These are phyloP conservation scores for Trididemnum clinides DNA, from an alignment of 23 tunicate species.

Conservation along the genomic window DNA sequence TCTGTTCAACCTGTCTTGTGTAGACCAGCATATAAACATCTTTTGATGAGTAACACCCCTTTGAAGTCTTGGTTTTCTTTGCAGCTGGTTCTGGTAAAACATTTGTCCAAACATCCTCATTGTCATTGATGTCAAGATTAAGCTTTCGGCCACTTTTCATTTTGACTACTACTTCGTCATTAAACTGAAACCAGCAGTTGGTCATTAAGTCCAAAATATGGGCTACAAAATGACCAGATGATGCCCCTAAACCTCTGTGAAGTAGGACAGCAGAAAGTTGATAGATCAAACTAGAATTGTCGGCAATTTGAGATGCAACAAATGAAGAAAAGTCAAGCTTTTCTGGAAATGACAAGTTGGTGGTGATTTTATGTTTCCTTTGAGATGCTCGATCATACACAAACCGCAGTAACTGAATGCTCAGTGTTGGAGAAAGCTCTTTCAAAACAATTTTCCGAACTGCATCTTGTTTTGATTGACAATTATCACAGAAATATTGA, in stretches of 20 bases:
- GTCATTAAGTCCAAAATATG: slow-evolving; percentile 57
- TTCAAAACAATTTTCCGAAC: slow-evolving; percentile 65
- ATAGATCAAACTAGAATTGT: slow-evolving; percentile 11
- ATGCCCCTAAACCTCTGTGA: slow-evolving; percentile 85
- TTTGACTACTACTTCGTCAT: slow-evolving; percentile 78
- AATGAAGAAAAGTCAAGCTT: slow-evolving; percentile 58
- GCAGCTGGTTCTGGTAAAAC: slow-evolving; percentile 13
- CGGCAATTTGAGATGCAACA: not conserved
- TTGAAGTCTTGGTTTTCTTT: slow-evolving; percentile 49
- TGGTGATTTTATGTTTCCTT: slow-evolving; percentile 44
- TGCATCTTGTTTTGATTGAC: slow-evolving; percentile 70
- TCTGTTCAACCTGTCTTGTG: not conserved
- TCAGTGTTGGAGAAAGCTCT: slow-evolving; percentile 62
- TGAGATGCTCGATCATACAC: slow-evolving; percentile 73
- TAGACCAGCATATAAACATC: slow-evolving; percentile 95
- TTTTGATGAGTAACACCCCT: slow-evolving; percentile 75
- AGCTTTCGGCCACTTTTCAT: slow-evolving; percentile 72
- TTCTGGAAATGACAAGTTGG: slow-evolving; percentile 78
- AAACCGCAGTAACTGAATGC: slow-evolving; percentile 78
- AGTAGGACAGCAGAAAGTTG: slow-evolving; percentile 80
- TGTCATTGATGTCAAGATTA: slow-evolving; percentile 49
- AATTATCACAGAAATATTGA: slow-evolving; percentile 73
- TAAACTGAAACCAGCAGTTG: slow-evolving; percentile 66
- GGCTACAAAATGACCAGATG: slow-evolving; percentile 85
- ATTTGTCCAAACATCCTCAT: slow-evolving; percentile 17